Evolutionary conservation across 2,888 invertebrate genomes (phyloP), one percentile per base, ranked within the genome.

Genomic region (Argyra leucocephala): DNA sequence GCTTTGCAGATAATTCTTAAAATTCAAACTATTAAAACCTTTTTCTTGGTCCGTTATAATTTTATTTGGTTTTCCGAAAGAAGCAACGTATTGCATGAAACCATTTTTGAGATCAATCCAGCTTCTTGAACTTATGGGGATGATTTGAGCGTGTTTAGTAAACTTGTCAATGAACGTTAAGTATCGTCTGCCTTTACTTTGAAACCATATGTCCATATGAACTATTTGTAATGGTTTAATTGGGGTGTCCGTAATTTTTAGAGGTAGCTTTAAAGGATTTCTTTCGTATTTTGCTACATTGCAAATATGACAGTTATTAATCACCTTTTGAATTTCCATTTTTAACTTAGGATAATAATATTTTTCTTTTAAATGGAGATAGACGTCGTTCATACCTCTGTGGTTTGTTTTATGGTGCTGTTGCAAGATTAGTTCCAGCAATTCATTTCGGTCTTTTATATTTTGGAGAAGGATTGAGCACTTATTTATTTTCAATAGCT

Each of bases 221-320:
- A 66, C 12, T 7, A 64, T 64, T 18, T 66, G 26, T 15, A 62
- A 10, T 6, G 66, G 60, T 59, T 26, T 66, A 22, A 12, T 62
- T 12, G 64, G 64, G 4, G 62, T 64, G 62, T 66, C 62, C 3
- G 66, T 62, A 5, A 59, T 60, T 64, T 67, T 62, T 18, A 65
- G 65, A n/a, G 64, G 65, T 6, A 64, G 57, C 62, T 67, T 65
- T 22, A 63, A 10, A 6, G 66, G 64, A 36, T 66, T 36, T 23
- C 66, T 63, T 15, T 67, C 67, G 24, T 66, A 67, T 62, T 67
- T 67, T 1, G 59, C 63, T 4, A 26, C 15, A 23, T 62, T 62
- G 15, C 63, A 65, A 37, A 67, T 60, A 12, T 65, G 57, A 18
- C 66, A 67, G 1, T 65, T 65, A 62, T 65, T 67, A 10, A 67